These are phyloP conservation scores for Oceanites oceanicus DNA, from an alignment of 2,113 vertebrate species.

Conservation along the genomic window DNA sequence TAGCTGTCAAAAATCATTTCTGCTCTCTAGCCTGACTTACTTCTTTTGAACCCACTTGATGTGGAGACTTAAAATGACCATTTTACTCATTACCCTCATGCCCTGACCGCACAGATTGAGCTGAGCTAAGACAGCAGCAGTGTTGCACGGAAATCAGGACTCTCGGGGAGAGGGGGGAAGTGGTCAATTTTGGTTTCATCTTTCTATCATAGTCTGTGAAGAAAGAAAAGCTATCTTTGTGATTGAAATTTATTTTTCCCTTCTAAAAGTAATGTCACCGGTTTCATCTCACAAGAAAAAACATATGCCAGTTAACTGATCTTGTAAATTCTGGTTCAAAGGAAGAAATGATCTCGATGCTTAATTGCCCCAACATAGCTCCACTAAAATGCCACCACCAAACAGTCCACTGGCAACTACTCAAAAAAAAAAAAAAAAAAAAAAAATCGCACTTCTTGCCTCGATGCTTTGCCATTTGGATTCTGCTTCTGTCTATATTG, in stretches of 20 bases:
- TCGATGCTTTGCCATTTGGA: not conserved
- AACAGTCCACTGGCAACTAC: not conserved
- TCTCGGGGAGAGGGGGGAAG: not conserved
- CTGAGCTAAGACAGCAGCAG: not conserved
- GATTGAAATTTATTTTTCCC: not conserved
- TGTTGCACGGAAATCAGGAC: not conserved
- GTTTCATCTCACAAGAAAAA: not conserved
- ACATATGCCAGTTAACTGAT: not conserved
- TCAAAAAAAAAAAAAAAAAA: not conserved
- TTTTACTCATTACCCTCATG: not conserved
- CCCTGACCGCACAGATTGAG: not conserved
- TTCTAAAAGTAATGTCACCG: not conserved
- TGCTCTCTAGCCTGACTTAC: constrained; percentile 6
- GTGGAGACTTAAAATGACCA: not conserved
- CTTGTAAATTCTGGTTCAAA: not conserved
- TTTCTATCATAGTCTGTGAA: not conserved
- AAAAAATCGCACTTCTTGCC: not conserved
- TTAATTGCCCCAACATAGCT: not conserved
- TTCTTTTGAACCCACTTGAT: constrained; percentile 4
- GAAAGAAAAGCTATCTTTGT: not conserved
- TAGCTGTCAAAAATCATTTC: not conserved
- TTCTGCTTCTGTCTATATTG: not conserved
- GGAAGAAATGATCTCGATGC: not conserved
- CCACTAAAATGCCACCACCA: not conserved
- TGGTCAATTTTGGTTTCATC: not conserved